Conservation (phyloP, 2,888 invertebrate species). For the Hydropsyche betteni region DNA sequence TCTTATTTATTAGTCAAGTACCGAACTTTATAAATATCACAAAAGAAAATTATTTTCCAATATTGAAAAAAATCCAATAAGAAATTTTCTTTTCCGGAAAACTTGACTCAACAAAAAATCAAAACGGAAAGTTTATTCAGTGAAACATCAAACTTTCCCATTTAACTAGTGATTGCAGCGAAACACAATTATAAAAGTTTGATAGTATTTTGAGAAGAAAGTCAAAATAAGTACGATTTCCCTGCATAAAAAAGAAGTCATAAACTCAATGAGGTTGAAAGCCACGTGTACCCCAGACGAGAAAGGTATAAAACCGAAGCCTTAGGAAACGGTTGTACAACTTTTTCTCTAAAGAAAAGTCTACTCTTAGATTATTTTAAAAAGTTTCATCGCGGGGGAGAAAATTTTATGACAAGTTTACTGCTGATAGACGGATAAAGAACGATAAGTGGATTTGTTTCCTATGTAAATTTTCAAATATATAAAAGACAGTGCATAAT, state of each 20-base stretch:
- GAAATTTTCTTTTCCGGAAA: too few species aligned
- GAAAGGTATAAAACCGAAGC: constrained; percentile 37
- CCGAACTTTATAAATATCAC: too few species aligned
- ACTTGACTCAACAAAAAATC: background rate
- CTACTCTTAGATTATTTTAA: constrained; percentile 46
- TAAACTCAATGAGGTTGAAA: constrained; percentile 50
- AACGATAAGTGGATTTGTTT: constrained; percentile 52
- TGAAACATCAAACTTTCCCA: background rate
- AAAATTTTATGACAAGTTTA: constrained; percentile 51
- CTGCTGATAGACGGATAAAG: constrained; percentile 51
- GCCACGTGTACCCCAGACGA: constrained; percentile 42
- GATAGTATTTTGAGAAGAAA: constrained; percentile 7
- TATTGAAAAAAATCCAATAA: too few species aligned
- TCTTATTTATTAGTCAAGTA: too few species aligned
- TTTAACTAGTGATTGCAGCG: background rate
- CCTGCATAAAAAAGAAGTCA: constrained; percentile 44
- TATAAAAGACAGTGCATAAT: background rate
- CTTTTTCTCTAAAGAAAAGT: constrained; percentile 46
- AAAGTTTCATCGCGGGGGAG: constrained; percentile 45
- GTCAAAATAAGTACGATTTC: constrained; percentile 30
- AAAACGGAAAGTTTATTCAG: background rate
- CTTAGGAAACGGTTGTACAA: constrained; percentile 36
- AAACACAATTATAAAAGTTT: constrained; percentile 24
- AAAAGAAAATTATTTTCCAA: background rate
- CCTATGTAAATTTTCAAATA: constrained; percentile 51